phyloP scores from a whole-genome alignment of 2,888 invertebrate genomes.

The Aspidiotus rigidus region DNA sequence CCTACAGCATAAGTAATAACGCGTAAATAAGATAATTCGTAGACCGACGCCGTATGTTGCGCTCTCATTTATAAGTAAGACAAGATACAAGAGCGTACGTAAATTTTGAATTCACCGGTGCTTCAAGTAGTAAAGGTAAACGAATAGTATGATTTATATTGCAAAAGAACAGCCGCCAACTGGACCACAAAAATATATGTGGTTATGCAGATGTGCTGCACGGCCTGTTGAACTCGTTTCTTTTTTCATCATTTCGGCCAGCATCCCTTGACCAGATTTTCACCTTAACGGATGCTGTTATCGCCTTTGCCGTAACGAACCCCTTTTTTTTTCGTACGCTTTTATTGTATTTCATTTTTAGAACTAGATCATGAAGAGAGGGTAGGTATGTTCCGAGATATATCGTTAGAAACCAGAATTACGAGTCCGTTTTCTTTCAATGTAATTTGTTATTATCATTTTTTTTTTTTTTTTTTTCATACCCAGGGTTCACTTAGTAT shows the following conservation, averaged over 20 bases:
- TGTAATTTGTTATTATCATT: no score
- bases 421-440: constrained; percentile 12
- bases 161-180: background rate
- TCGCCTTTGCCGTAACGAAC: background rate
- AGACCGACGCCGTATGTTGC: no score
- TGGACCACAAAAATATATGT: background rate
- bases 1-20: no score
- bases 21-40: no score
- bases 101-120: no score
- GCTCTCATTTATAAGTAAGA: no score
- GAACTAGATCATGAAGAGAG: background rate
- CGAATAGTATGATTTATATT: background rate
- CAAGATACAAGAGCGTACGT: no score
- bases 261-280: constrained; percentile 32
- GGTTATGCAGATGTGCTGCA: constrained; percentile 15
- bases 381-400: background rate
- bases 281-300: constrained; percentile 29
- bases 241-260: constrained; percentile 17
- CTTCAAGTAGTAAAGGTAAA: no score
- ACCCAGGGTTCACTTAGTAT: no score
- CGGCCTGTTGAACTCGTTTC: constrained; percentile 23
- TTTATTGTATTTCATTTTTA: no score
- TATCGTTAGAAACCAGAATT: constrained; percentile 11
- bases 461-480: no score
- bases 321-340: background rate